phyloP scores from a whole-genome alignment of 2,797 vertebrate species.

The Syngnathus acus region DNA sequence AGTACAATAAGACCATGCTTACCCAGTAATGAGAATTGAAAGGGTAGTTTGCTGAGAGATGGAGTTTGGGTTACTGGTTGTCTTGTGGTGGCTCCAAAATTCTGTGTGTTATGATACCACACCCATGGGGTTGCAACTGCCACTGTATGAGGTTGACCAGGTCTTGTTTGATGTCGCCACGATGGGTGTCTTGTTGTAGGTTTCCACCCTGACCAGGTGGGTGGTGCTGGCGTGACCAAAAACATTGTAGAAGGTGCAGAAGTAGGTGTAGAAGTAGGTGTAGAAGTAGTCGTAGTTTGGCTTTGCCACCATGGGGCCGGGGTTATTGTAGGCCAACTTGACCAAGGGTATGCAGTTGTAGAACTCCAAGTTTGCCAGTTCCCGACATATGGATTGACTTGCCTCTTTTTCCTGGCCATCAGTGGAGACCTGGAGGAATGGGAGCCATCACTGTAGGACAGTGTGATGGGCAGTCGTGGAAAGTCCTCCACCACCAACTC shows the following conservation, averaged over 20 bases:
- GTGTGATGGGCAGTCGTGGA: slow-evolving; percentile 25
- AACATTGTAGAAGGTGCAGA: neutral
- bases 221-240: neutral
- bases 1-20: slow-evolving; percentile 13
- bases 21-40: slow-evolving; percentile 55
- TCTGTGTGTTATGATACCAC: too few species aligned
- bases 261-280: accelerated
- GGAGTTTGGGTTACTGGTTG: neutral
- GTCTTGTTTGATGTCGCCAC: too few species aligned
- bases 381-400: neutral
- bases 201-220: neutral
- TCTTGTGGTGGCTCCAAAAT: neutral
- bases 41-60: slow-evolving; percentile 50
- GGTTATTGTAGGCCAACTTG: neutral
- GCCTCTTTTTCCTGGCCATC: neutral
- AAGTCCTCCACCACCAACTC: slow-evolving; percentile 59
- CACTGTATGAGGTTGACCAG: neutral
- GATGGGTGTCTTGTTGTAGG: neutral
- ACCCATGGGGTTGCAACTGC: neutral
- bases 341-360: neutral
- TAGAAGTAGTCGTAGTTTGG: neutral
- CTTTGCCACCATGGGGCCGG: neutral
- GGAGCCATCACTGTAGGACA: slow-evolving; percentile 42
- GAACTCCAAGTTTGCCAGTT: neutral
- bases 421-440: neutral